Evolutionary conservation across 2,888 invertebrate species (phyloP).

Genomic region (Entomobrya multifasciata): DNA sequence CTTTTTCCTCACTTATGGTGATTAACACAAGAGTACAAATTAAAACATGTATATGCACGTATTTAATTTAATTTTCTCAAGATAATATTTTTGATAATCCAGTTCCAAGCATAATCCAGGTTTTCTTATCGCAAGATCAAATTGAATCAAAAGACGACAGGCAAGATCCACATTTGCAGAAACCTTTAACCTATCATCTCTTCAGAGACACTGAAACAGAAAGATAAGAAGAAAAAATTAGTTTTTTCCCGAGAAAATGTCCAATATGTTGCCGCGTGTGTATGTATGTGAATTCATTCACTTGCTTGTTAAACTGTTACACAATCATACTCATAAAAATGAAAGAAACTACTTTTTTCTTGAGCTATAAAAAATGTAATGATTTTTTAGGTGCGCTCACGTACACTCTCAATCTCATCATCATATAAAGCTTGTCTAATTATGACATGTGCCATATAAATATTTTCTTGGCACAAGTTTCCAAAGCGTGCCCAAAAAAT

Average conservation of each 20-base stretch:
- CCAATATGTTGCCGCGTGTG: no score
- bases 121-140: no score
- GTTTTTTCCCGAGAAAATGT: no score
- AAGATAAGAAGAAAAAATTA: no score
- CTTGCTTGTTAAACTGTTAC: background rate
- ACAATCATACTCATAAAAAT: background rate
- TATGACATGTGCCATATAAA: background rate
- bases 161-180: no score
- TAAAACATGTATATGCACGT: no score
- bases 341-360: background rate
- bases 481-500: background rate
- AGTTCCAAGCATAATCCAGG: background rate
- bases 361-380: background rate
- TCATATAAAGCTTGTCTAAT: background rate
- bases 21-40: background rate
- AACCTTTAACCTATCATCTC: no score
- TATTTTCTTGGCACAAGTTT: slow-evolving; percentile 5
- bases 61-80: background rate
- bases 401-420: no score
- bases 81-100: background rate
- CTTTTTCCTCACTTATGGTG: background rate
- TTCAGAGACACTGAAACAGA: no score
- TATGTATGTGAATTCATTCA: background rate
- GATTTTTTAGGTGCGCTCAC: background rate
- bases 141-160: no score